These are phyloP conservation scores for Apodemus agrarius DNA, from an alignment of 2,797 vertebrate species.

Conservation along the genomic window DNA sequence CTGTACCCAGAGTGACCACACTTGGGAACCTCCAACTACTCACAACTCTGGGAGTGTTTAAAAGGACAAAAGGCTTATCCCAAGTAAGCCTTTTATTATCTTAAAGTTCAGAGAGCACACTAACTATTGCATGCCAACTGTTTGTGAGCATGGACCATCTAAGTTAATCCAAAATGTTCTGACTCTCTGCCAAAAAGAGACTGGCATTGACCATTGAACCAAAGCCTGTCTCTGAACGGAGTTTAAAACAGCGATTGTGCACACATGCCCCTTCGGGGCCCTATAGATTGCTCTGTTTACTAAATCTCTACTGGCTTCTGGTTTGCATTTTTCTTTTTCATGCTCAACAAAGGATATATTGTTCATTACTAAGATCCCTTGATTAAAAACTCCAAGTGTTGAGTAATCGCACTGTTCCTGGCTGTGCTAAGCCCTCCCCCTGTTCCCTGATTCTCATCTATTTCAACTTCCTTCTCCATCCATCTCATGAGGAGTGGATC, in stretches of 20 bases:
- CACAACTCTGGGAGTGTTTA: neutral
- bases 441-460: neutral
- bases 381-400: conserved; percentile 56
- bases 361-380: conserved; percentile 56
- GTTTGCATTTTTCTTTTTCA: conserved; percentile 55
- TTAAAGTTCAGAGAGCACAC: neutral
- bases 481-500: neutral
- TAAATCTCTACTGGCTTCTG: conserved; percentile 67
- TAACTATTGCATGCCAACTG: neutral
- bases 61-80: neutral
- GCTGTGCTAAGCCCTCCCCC: neutral
- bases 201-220: too few relatives aligned
- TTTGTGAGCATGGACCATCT: neutral
- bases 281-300: neutral
- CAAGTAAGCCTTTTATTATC: neutral
- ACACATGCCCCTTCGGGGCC: neutral
- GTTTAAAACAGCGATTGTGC: neutral
- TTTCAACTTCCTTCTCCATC: neutral
- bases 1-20: accelerated
- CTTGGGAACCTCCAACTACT: accelerated
- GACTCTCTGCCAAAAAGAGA: neutral
- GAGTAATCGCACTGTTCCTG: neutral
- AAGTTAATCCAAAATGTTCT: neutral
- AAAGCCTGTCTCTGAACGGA: neutral
- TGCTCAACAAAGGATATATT: conserved; percentile 55